Conservation (phyloP, 2,888 invertebrate genomes). For the Argyresthia albistria region DNA sequence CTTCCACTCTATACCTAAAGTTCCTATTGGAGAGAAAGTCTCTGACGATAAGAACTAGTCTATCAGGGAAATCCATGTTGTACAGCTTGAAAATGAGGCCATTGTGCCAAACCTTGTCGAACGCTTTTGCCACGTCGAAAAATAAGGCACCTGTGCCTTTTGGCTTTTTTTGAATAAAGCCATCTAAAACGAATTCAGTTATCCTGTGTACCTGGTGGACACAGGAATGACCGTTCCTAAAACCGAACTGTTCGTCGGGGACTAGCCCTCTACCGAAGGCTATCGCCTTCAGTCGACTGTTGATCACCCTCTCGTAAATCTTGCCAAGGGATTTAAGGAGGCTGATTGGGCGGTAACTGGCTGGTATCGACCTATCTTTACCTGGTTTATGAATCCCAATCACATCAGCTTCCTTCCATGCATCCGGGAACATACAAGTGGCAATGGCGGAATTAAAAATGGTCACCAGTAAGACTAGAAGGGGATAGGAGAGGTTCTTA, state of each 20-base stretch:
- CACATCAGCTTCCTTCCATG: conserved; percentile 11
- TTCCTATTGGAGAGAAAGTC: not conserved
- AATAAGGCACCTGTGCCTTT: conserved; percentile 6
- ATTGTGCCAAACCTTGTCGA: not conserved
- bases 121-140: conserved; percentile 9
- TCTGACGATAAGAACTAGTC: not conserved
- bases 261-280: not conserved
- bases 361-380: not conserved
- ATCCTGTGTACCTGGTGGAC: conserved; percentile 11
- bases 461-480: not conserved
- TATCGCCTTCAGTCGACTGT: not conserved
- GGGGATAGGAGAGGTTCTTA: not conserved
- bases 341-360: conserved; percentile 1
- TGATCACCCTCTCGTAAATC: conserved; percentile 5
- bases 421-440: conserved; percentile 4
- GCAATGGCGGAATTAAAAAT: conserved; percentile 7
- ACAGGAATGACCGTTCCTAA: conserved; percentile 8
- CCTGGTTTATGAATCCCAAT: conserved; percentile 1
- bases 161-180: not conserved
- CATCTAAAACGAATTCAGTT: conserved; percentile 9
- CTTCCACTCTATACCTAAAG: not conserved
- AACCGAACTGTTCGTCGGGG: not conserved
- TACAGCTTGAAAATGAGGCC: conserved; percentile 9
- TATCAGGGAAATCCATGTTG: conserved; percentile 5
- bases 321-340: conserved; percentile 7